Conservation (phyloP, 2,888 invertebrate species). For the Heliconius aoede region DNA sequence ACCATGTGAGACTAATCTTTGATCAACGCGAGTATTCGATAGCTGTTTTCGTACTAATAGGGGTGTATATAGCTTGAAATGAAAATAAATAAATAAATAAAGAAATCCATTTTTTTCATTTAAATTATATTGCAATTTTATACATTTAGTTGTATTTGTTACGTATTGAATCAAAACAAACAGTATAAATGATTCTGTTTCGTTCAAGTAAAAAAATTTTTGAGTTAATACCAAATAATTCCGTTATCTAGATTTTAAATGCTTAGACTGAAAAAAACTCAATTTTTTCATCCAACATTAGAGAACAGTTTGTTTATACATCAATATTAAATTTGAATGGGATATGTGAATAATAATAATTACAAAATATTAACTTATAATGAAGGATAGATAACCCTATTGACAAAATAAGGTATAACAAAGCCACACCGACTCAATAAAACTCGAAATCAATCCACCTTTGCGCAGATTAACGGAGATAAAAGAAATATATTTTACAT, state of each 20-base stretch:
- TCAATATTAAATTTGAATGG: not conserved
- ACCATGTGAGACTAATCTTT: conserved; percentile 38
- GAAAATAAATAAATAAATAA: no score
- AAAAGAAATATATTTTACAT: conserved; percentile 19
- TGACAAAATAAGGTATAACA: conserved; percentile 23
- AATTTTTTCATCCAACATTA: not conserved
- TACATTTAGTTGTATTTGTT: no score
- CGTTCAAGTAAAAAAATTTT: not conserved
- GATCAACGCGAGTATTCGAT: conserved; percentile 31
- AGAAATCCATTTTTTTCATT: no score
- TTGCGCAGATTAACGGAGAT: conserved; percentile 27
- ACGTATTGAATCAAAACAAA: not conserved
- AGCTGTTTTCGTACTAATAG: conserved; percentile 20
- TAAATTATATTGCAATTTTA: no score
- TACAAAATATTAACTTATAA: not conserved
- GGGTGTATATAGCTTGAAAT: not conserved
- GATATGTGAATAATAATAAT: not conserved
- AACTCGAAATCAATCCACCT: conserved; percentile 32
- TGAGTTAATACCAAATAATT: no score
- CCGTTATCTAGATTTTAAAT: no score
- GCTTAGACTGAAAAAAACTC: no score
- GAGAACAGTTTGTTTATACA: not conserved
- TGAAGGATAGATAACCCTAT: conserved; percentile 17
- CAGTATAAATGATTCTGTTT: not conserved
- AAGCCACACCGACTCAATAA: conserved; percentile 32